Conservation (phyloP, 2,888 invertebrate genomes). For the Andrena dorsata region DNA sequence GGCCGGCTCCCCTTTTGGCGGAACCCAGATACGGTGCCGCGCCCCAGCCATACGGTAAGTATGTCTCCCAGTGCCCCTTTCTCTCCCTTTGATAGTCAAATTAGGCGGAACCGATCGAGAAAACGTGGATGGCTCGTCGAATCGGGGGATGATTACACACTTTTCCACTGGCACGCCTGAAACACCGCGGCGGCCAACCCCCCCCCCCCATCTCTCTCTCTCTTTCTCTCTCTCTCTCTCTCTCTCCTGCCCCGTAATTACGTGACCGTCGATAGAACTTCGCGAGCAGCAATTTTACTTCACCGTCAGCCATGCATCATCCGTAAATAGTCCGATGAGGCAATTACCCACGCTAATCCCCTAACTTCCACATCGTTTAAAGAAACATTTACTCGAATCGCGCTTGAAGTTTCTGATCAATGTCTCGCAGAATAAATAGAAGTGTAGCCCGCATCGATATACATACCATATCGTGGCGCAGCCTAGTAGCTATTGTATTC, state of each 20-base stretch:
- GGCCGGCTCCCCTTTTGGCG: conserved; percentile 94
- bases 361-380: background rate
- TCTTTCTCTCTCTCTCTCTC: no score
- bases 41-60: conserved; percentile 96
- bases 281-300: conserved; percentile 2
- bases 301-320: background rate
- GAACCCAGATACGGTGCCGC: conserved; percentile 95
- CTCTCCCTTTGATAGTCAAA: conserved; percentile 54
- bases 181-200: background rate
- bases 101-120: conserved; percentile 46
- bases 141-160: conserved; percentile 18
- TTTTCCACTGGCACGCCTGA: conserved; percentile 33
- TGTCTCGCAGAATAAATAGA: background rate
- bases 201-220: no score
- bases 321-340: background rate
- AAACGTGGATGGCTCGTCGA: conserved; percentile 20
- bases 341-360: background rate
- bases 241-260: conserved; percentile 20
- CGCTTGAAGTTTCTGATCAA: background rate
- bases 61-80: conserved; percentile 23
- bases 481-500: background rate
- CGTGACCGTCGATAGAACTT: background rate
- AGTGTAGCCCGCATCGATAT: background rate
- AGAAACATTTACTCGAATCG: background rate
- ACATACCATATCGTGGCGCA: background rate